A percentile compares a stretch with the other conserved stretches of the same genome.
Evolutionary conservation across 2,888 invertebrate genomes (phyloP).

Genomic region (Acrocera orbiculus): DNA sequence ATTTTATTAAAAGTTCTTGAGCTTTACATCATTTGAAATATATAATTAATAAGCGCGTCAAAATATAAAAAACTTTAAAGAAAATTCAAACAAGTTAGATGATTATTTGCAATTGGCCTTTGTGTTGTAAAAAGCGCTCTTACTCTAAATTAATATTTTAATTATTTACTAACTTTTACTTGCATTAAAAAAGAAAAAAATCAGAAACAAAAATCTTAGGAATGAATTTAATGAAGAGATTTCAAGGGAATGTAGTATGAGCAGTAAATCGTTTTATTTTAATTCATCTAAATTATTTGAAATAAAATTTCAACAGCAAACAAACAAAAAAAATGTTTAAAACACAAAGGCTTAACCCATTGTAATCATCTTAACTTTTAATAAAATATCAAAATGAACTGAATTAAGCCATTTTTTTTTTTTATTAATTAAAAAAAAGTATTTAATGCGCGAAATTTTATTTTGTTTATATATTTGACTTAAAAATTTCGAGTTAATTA

Average conservation of each 20-base stretch:
- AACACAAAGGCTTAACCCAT: slow-evolving; percentile 33
- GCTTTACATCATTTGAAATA: no score
- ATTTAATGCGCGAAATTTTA: neutral
- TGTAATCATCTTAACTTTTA: slow-evolving; percentile 31
- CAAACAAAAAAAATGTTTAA: slow-evolving; percentile 11
- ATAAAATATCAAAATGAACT: slow-evolving; percentile 1
- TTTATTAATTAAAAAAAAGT: neutral
- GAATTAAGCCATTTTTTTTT: no score
- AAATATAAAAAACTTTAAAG: neutral
- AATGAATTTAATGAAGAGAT: slow-evolving; percentile 11
- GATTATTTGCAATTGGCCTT: slow-evolving; percentile 34
- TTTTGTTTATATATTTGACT: slow-evolving; percentile 1
- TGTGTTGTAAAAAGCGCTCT: slow-evolving; percentile 34
- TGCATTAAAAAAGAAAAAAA: slow-evolving; percentile 4
- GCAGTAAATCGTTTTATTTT: slow-evolving; percentile 8
- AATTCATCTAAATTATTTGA: slow-evolving; percentile 9
- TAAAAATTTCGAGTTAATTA: neutral
- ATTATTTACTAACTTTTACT: slow-evolving; percentile 3
- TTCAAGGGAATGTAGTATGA: slow-evolving; percentile 11
- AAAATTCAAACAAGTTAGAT: slow-evolving; percentile 20
- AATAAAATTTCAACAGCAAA: slow-evolving; percentile 10
- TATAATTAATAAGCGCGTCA: no score
- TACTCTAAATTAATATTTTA: slow-evolving; percentile 12
- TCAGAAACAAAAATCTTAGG: slow-evolving; percentile 2
- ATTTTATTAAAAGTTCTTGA: no score